A percentile compares a stretch with the other conserved stretches of the same genome.
Conservation (phyloP, 2,113 vertebrate species). For the Psettodes erumei region DNA sequence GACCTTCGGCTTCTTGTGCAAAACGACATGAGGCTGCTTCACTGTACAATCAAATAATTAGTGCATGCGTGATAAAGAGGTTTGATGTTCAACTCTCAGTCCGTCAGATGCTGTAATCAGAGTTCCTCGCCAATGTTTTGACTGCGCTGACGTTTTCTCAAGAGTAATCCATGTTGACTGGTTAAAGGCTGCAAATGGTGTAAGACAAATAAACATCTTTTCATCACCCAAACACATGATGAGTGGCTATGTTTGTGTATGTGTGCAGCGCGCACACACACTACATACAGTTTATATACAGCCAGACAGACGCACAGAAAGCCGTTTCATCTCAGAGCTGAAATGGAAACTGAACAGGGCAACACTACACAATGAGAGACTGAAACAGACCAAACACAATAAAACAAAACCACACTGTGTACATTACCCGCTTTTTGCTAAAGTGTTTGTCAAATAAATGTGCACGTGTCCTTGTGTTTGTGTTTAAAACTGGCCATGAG, state of each 20-base stretch:
- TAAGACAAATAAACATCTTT: neutral
- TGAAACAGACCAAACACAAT: neutral
- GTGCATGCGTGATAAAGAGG: neutral
- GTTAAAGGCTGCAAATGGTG: neutral
- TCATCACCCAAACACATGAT: constrained; percentile 1
- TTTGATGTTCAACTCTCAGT: neutral
- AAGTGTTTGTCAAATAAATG: neutral
- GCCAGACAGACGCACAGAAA: constrained; percentile 7
- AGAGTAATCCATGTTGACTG: neutral
- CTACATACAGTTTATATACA: no score
- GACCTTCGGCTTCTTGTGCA: neutral
- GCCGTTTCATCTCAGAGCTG: constrained; percentile 28
- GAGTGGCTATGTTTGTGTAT: no score
- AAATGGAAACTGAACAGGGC: neutral
- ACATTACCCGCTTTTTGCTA: neutral
- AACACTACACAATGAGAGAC: constrained; percentile 1
- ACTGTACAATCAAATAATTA: neutral
- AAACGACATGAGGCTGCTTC: neutral
- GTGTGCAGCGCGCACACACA: no score
- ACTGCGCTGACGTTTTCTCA: no score
- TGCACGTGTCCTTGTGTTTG: no score
- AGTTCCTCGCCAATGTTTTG: no score
- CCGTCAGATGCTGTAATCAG: no score
- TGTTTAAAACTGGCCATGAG: neutral
- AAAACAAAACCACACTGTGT: no score